Evolutionary conservation across 2,113 vertebrate genomes (phyloP).

Genomic region (Oreotrochilus melanogaster): DNA sequence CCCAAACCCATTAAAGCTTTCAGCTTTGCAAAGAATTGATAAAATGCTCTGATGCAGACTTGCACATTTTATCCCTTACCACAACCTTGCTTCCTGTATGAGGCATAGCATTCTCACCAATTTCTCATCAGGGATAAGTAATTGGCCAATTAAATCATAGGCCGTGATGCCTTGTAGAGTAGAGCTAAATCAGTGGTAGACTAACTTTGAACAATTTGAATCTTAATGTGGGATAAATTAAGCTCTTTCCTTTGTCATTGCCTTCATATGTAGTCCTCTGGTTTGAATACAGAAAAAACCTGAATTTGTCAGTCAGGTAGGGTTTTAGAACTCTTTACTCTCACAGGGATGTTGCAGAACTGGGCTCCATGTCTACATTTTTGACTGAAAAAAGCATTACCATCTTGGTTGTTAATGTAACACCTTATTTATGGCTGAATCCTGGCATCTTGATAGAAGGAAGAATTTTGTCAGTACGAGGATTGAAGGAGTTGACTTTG

Average conservation of each 20-base stretch:
- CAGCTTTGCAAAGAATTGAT: conserved; percentile 21
- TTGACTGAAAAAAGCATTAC: background rate
- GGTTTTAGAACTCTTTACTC: background rate
- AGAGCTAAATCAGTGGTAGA: background rate
- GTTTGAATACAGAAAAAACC: background rate
- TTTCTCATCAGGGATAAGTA: conserved; percentile 14
- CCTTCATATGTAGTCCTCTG: background rate
- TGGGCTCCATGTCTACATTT: background rate
- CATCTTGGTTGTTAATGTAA: background rate
- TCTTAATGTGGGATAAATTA: conserved; percentile 24
- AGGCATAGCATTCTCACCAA: background rate
- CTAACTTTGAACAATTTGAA: conserved; percentile 17
- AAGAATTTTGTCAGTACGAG: background rate
- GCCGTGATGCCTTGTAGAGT: background rate
- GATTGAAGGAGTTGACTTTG: background rate
- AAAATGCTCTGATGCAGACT: background rate
- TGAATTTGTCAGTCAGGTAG: background rate
- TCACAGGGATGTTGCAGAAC: background rate
- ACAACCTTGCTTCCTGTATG: background rate
- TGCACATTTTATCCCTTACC: background rate
- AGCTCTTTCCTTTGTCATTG: background rate
- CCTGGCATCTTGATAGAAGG: background rate
- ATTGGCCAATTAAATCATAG: conserved; percentile 30
- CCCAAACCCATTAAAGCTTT: background rate
- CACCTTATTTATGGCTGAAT: background rate